phyloP scores from a whole-genome alignment of 2,113 vertebrate species.

The Mystacornis crossleyi region DNA sequence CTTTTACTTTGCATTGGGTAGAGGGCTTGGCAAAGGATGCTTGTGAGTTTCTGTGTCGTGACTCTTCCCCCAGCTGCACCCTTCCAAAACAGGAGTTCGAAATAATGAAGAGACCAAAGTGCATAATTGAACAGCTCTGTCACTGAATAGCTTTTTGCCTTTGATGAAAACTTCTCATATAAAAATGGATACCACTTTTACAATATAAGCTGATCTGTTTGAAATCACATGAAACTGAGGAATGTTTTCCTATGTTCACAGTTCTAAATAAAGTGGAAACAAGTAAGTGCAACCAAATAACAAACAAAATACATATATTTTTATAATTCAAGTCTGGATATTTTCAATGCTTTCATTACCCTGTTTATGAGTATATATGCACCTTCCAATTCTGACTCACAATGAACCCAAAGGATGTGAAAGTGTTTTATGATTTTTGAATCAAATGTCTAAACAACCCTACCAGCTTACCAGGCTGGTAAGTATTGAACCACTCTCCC shows the following conservation, averaged over 20 bases:
- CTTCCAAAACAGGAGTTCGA: background rate
- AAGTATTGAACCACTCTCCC: background rate
- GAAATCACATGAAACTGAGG: background rate
- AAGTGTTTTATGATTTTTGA: background rate
- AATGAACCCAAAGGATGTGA: background rate
- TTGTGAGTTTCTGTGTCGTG: background rate
- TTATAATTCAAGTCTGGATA: background rate
- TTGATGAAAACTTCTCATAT: background rate
- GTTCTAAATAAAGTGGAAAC: background rate
- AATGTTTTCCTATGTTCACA: background rate
- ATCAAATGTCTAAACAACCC: background rate
- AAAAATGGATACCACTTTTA: background rate
- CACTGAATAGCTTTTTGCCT: background rate
- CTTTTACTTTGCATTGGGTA: background rate
- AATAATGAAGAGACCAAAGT: background rate
- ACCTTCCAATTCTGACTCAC: background rate
- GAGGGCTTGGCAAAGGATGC: background rate
- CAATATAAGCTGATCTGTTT: background rate
- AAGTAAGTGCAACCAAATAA: background rate
- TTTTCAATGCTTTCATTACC: background rate
- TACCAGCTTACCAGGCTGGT: background rate
- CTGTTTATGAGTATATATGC: background rate
- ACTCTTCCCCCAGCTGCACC: background rate
- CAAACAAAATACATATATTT: background rate
- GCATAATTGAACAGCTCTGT: background rate